phyloP scores from a whole-genome alignment of 1,140 invertebrate genomes.

The Danaus melanippus region DNA sequence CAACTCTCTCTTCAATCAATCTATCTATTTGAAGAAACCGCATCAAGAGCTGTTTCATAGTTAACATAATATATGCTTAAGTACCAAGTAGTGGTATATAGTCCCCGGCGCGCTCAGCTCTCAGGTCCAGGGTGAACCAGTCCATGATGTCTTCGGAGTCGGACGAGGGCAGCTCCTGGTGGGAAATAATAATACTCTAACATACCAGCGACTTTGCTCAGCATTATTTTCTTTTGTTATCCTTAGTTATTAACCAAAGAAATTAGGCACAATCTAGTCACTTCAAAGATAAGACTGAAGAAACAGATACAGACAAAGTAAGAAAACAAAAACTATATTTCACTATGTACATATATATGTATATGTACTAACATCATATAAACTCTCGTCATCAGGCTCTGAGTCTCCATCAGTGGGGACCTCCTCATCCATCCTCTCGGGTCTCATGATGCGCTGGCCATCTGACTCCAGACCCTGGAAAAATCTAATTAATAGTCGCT shows the following conservation, averaged over 20 bases:
- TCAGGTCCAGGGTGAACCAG: constrained; percentile 51
- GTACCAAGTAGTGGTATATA: constrained; percentile 45
- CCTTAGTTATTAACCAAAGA: too few relatives aligned
- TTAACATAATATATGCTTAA: too few relatives aligned
- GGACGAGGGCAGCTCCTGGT: constrained; percentile 48
- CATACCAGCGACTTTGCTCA: too few relatives aligned
- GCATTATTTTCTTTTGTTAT: too few relatives aligned
- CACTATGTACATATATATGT: too few relatives aligned
- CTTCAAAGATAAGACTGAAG: too few relatives aligned
- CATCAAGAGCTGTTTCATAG: too few relatives aligned
- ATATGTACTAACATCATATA: constrained; percentile 41
- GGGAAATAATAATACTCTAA: too few relatives aligned
- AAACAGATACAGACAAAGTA: too few relatives aligned
- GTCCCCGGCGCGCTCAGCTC: constrained; percentile 43
- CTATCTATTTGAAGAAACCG: too few relatives aligned
- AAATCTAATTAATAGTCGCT: background rate
- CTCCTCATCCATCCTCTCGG: constrained; percentile 51
- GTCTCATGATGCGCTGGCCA: constrained; percentile 33
- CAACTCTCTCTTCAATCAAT: too few relatives aligned
- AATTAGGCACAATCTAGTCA: background rate
- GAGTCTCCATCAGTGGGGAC: constrained; percentile 39
- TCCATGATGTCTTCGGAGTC: constrained; percentile 49
- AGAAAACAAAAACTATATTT: too few relatives aligned
- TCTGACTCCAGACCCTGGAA: constrained; percentile 33
- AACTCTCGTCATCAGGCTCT: constrained; percentile 35